Evolutionary conservation across 2,113 vertebrate species (phyloP).

Genomic region (Dolichotis patagonum): DNA sequence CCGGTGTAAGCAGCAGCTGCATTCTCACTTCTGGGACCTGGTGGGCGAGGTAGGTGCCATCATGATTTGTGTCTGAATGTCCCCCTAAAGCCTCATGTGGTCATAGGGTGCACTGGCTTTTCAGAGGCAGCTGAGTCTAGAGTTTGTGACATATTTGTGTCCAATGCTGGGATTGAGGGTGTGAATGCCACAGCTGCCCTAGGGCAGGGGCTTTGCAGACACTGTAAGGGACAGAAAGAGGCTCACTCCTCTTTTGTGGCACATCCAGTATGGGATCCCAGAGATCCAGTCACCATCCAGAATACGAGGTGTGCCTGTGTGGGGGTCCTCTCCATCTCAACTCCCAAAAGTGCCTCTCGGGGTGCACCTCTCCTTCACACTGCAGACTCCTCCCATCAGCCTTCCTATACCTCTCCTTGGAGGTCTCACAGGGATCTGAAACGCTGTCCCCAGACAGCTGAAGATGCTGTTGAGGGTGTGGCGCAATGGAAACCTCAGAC

Average conservation of each 20-base stretch:
- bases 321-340: neutral
- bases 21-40: neutral
- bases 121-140: neutral
- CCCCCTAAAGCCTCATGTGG: neutral
- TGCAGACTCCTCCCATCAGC: too few relatives aligned
- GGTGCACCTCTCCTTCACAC: neutral
- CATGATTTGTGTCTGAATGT: neutral
- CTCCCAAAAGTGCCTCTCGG: neutral
- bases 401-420: too few relatives aligned
- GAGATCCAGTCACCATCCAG: neutral
- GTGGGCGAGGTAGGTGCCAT: neutral
- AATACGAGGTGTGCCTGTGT: neutral
- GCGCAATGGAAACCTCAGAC: neutral
- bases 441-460: neutral
- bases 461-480: neutral
- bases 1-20: neutral
- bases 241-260: too few relatives aligned
- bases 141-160: neutral
- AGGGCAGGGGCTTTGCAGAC: too few relatives aligned
- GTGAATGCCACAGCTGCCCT: too few relatives aligned
- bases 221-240: too few relatives aligned
- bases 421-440: neutral
- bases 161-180: too few relatives aligned
- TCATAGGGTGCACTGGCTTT: neutral
- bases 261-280: neutral